phyloP scores from a whole-genome alignment of 2,888 invertebrate genomes.

The Polymixis flavicincta region DNA sequence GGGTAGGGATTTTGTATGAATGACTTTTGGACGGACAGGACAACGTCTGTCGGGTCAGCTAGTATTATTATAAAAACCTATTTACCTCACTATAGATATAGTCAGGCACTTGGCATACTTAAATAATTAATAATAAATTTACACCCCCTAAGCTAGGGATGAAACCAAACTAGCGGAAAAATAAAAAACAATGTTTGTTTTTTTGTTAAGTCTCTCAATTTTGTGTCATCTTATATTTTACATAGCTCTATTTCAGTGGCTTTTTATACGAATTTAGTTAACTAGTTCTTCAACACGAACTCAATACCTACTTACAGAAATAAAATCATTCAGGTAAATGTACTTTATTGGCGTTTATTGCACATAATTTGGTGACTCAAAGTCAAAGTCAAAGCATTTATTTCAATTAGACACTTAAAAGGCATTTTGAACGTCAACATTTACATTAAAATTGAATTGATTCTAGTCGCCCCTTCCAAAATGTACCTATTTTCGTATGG shows the following conservation, averaged over 20 bases:
- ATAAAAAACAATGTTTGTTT: background rate
- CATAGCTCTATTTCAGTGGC: background rate
- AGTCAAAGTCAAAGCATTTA: too few relatives aligned
- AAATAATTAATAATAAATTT: conserved; percentile 36
- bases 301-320: too few relatives aligned
- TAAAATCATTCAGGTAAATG: background rate
- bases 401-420: too few relatives aligned
- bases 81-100: background rate
- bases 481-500: too few relatives aligned
- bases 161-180: background rate
- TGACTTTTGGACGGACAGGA: too few relatives aligned
- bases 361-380: background rate
- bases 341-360: background rate
- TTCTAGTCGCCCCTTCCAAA: too few relatives aligned
- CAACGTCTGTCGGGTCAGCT: too few relatives aligned
- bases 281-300: too few relatives aligned
- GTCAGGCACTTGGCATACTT: conserved; percentile 14
- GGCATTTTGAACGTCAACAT: too few relatives aligned
- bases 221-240: background rate
- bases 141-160: conserved; percentile 23
- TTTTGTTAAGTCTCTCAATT: background rate
- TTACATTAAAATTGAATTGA: too few relatives aligned
- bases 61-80: too few relatives aligned
- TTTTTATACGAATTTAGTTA: background rate
- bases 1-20: too few relatives aligned